phyloP scores from a whole-genome alignment of 2,888 invertebrate species.

The Drosophila testacea region DNA sequence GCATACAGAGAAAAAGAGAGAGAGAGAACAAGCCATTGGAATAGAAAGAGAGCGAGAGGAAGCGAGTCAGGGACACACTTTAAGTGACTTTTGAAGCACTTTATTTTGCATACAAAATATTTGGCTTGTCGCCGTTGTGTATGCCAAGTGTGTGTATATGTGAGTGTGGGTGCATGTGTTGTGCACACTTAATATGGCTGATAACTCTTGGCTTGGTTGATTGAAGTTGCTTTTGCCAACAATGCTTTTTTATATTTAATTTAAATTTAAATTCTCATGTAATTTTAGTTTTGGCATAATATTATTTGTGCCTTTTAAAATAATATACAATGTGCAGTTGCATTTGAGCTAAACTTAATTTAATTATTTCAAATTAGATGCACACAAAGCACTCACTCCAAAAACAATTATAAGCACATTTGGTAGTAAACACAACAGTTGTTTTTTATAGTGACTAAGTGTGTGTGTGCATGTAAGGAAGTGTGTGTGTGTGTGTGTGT shows the following conservation, averaged over 20 bases:
- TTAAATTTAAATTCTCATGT: slow-evolving; percentile 10
- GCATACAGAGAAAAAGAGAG: slow-evolving; percentile 3
- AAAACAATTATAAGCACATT: slow-evolving; percentile 45
- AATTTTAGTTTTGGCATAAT: not conserved
- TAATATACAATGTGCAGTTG: slow-evolving; percentile 4
- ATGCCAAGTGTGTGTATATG: slow-evolving; percentile 1
- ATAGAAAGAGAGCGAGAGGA: not conserved
- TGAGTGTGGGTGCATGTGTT: slow-evolving; percentile 7
- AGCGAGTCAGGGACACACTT: slow-evolving; percentile 61
- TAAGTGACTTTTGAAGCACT: slow-evolving; percentile 80
- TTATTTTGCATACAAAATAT: slow-evolving; percentile 79
- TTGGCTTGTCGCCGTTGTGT: slow-evolving; percentile 46
- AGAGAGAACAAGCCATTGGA: not conserved
- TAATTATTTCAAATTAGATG: slow-evolving; percentile 65
- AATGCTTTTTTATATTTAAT: not conserved
- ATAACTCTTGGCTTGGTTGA: slow-evolving; percentile 38
- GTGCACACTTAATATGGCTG: slow-evolving; percentile 36
- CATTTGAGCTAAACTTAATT: slow-evolving; percentile 34
- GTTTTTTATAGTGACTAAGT: slow-evolving; percentile 55
- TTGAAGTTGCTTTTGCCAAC: slow-evolving; percentile 17
- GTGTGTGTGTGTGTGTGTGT: not conserved
- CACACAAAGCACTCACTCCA: slow-evolving; percentile 32
- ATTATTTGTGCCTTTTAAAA: not conserved
- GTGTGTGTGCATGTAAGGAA: not conserved
- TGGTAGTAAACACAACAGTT: slow-evolving; percentile 55